Evolutionary conservation across 2,113 vertebrate species (phyloP).

Genomic region (Lasiurus borealis): DNA sequence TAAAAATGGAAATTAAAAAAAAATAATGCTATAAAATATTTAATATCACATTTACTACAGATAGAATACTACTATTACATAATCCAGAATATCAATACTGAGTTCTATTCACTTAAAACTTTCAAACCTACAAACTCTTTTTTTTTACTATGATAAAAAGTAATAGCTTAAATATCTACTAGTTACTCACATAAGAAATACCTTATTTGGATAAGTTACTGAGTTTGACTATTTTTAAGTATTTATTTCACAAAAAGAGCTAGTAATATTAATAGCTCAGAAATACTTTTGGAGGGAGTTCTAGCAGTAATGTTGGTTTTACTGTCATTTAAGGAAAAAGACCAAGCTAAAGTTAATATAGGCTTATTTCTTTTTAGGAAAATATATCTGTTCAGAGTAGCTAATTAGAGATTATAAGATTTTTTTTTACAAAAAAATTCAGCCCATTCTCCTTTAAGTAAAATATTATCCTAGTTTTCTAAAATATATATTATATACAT

Average conservation of each 20-base stretch:
- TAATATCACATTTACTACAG: neutral
- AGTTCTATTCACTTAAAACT: slow-evolving; percentile 16
- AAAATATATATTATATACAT: slow-evolving; percentile 13
- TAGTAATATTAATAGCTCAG: slow-evolving; percentile 51
- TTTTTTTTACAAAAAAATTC: slow-evolving; percentile 21
- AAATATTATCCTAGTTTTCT: neutral
- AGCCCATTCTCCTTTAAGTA: neutral
- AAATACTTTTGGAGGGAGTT: slow-evolving; percentile 70
- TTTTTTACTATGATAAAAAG: neutral
- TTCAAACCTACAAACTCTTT: neutral
- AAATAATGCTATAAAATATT: slow-evolving; percentile 18
- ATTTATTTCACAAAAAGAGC: slow-evolving; percentile 70
- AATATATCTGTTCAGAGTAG: neutral
- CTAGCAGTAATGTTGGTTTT: slow-evolving; percentile 9
- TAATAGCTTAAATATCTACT: neutral
- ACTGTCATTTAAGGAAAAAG: slow-evolving; percentile 45
- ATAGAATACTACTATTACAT: neutral
- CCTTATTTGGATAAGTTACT: slow-evolving; percentile 63
- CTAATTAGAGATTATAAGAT: slow-evolving; percentile 9
- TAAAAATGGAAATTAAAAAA: neutral
- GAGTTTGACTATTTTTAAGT: slow-evolving; percentile 69
- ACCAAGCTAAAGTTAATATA: slow-evolving; percentile 14
- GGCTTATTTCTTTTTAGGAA: neutral
- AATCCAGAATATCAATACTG: neutral
- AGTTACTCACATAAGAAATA: slow-evolving; percentile 34